Base-by-base conservation (phyloP, 2,113 vertebrate species). In the Microcebus tavaratra region DNA sequence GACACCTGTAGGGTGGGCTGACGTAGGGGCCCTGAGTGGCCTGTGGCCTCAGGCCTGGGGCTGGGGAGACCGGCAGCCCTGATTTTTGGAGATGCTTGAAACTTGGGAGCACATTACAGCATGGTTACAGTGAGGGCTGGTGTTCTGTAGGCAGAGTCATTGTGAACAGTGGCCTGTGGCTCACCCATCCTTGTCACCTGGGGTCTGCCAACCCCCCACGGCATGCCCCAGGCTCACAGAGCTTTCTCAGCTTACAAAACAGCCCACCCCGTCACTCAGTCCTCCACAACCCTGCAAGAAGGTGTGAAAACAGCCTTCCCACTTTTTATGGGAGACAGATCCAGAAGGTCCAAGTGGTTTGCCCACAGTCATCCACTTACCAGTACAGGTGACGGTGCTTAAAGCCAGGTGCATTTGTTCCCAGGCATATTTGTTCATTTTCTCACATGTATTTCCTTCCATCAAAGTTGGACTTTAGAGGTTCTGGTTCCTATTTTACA, bases 141-240 rank as follows among this genome's bases (percentile, higher is more conserved):
- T 73, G 65, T 79, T 80, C 48, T 79, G 53, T 45, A 48, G 75
- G 34, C 78, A 3, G 36, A 83, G 83, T 89, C 79, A 68, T 96
- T 95, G 76, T 61, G 79, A 82, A 83, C 48, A 81, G 63, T 29
- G 36, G 15, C 4, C 3, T 27, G 13, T 2, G n/a, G 81, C 63
- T 36, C 61, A 48, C 36, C 36, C 25, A 7, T 39, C 73, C 57
- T 83, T 45, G 82, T 59, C 34, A 61, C 42, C n/a, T 36, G 34
- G 29, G 50, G 29, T 72, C 61, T 86, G 27, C 65, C 55, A 45
- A 29, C 10, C 15, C 42, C 29, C 25, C 42, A 14, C 29, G 6
- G 4, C 2, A 1, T 84, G 53, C 55, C 88, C 34, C 14, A 34
- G 25, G 45, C 75, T 18, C 17, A 13, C 27, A 48, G 67, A 55